Base-by-base conservation (phyloP, 2,113 vertebrate species). In the Pao palembangensis region DNA sequence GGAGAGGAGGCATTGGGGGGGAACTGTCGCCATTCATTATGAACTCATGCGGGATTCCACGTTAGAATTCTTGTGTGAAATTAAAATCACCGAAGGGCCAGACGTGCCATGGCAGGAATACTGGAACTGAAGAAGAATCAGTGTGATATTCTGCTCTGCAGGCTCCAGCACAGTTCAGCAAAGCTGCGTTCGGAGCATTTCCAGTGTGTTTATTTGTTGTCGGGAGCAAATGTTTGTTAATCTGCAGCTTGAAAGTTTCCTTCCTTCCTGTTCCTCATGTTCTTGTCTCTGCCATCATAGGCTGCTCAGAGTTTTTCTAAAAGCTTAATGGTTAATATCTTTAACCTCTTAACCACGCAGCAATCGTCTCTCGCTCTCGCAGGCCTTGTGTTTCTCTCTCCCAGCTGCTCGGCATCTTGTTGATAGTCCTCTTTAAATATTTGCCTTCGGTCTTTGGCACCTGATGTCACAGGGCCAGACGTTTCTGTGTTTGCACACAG, bases 21-120 rank as follows among this genome's bases (percentile, higher is more conserved):
- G 79, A 79, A 70, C 75, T 49, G 68, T 80, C 80, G 84, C 52
- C 71, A 84, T 73, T 85, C 76, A 80, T 82, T 88, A 81, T 63
- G 53, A 64, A 67, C 65, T 78, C 69, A 69, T 68, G 63, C 59
- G 42, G 61, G 58, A 79, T 78, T 52, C 69, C 62, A 48, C 31
- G 43, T 55, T 63, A 28, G 63, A 80, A 64, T 69, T 48, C 51
- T n/a, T 4, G 53, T 69, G 51, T 58, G 61, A 79, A 82, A 85
- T 76, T 49, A 15, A 69, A 73, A 69, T 67, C 58, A 42, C 63
- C 31, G 10, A 21, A 59, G 59, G 48, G 21, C 41, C 50, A 59
- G 56, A 73, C 63, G 42, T 73, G 79, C 58, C 61, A 58, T 15
- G 19, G 55, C 65, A 47, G 0, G 42, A 64, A 61, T 18, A 51